These are phyloP conservation scores for Pycnonotus jocosus DNA, from an alignment of 2,113 vertebrate species.

Conservation along the genomic window DNA sequence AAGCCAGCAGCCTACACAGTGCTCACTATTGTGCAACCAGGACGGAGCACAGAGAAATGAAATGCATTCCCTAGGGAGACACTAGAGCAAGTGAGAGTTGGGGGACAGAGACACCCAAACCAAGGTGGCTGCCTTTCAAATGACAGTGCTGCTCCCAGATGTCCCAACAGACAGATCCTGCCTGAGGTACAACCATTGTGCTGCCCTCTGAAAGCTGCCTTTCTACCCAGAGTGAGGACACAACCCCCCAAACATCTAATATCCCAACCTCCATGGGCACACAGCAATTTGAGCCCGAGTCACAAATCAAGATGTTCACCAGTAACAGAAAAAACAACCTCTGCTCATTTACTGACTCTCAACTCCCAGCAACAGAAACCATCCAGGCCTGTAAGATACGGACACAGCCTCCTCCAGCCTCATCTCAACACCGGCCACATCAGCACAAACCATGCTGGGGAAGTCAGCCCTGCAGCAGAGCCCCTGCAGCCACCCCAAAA, in stretches of 20 bases:
- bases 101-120: background rate
- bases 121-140: background rate
- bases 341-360: background rate
- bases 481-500: fast-evolving
- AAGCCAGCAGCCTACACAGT: background rate
- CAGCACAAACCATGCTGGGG: background rate
- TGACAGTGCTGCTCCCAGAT: background rate
- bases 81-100: background rate
- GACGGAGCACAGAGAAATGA: background rate
- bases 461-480: background rate
- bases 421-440: background rate
- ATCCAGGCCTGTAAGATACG: fast-evolving
- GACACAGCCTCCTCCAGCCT: background rate
- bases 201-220: background rate
- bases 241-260: background rate
- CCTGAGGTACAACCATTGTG: background rate
- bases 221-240: background rate
- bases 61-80: background rate
- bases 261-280: background rate
- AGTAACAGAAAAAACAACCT: fast-evolving
- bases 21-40: background rate
- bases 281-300: fast-evolving
- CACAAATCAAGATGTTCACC: background rate
- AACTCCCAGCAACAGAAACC: background rate
- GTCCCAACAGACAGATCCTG: background rate